A percentile compares a stretch with the other conserved stretches of the same genome.
These are phyloP conservation scores for Poeciliopsis occidentalis DNA, from an alignment of 2,113 vertebrate genomes.

Conservation along the genomic window DNA sequence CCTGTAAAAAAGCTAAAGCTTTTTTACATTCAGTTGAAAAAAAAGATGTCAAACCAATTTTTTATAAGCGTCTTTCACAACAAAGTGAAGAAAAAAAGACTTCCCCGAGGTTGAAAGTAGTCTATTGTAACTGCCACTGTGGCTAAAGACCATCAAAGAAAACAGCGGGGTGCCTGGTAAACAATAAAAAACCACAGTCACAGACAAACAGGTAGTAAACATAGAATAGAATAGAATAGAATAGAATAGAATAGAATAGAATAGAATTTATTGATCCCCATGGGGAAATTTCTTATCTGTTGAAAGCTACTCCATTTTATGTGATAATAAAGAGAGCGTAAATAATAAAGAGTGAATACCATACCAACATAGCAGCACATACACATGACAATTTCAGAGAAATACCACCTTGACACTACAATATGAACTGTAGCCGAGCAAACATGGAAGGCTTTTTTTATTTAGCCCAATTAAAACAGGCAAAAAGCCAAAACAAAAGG, in stretches of 20 bases:
- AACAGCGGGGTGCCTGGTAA: slow-evolving; percentile 42
- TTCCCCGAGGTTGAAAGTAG: slow-evolving; percentile 10
- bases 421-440: slow-evolving; percentile 48
- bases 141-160: slow-evolving; percentile 36
- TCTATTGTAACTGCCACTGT: slow-evolving; percentile 13
- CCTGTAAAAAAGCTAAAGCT: no score
- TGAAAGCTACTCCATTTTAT: no score
- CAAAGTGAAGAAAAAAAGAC: slow-evolving; percentile 33
- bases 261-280: no score
- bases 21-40: neutral
- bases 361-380: slow-evolving; percentile 13
- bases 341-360: no score
- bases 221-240: neutral
- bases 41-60: slow-evolving; percentile 32
- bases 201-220: slow-evolving; percentile 32
- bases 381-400: slow-evolving; percentile 34
- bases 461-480: slow-evolving; percentile 77
- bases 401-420: slow-evolving; percentile 33
- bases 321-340: no score
- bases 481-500: slow-evolving; percentile 76
- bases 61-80: slow-evolving; percentile 31
- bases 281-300: no score
- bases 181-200: slow-evolving; percentile 20
- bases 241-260: no score
- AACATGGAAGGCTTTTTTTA: slow-evolving; percentile 68